These are phyloP conservation scores for Entomobrya proxima DNA, from an alignment of 2,888 invertebrate genomes.

Conservation along the genomic window DNA sequence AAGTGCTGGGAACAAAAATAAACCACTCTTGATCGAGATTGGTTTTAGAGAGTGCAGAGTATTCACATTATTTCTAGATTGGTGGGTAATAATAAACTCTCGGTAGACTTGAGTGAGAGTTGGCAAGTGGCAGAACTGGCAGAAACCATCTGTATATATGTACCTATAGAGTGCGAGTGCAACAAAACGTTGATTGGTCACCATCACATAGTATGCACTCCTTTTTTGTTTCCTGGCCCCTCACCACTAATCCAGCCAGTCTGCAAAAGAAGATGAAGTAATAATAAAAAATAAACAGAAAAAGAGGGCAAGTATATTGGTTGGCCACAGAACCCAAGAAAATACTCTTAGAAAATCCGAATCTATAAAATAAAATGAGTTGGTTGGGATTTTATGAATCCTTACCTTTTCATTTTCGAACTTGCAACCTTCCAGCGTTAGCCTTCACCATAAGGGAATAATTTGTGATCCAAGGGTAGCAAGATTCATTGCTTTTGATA, in stretches of 20 bases:
- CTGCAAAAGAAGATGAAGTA: not conserved
- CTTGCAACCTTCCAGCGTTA: slow-evolving; percentile 34
- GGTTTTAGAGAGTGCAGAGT: too few relatives aligned
- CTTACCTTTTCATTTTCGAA: not conserved
- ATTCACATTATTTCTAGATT: too few relatives aligned
- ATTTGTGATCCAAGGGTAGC: slow-evolving; percentile 47
- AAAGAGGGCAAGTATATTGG: not conserved
- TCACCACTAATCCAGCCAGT: not conserved
- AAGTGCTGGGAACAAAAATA: not conserved
- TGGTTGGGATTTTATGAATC: slow-evolving; percentile 24
- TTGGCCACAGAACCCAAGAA: not conserved
- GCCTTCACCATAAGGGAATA: slow-evolving; percentile 50
- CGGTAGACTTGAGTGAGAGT: not conserved
- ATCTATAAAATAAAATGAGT: not conserved
- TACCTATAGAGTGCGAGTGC: not conserved
- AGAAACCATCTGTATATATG: not conserved
- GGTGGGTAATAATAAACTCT: not conserved
- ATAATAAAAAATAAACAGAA: not conserved
- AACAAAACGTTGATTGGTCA: slow-evolving; percentile 20
- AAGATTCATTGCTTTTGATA: slow-evolving; percentile 12
- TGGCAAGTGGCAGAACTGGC: not conserved
- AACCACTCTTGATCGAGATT: not conserved
- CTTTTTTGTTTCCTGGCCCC: not conserved
- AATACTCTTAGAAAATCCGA: too few relatives aligned
- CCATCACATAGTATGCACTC: not conserved